Evolutionary conservation across 2,888 invertebrate species (phyloP).

Genomic region (Synergus itoensis): DNA sequence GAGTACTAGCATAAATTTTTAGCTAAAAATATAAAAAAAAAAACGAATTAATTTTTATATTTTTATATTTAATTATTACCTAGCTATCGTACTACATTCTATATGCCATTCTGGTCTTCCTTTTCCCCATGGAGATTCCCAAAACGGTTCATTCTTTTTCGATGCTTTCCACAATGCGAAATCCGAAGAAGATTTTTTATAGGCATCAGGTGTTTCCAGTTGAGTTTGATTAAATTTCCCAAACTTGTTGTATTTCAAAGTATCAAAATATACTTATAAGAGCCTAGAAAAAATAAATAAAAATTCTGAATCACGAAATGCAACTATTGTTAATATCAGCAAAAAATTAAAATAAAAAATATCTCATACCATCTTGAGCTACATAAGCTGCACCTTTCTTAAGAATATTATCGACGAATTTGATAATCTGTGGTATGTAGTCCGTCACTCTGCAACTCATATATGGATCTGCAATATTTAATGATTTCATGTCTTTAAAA

Average conservation of each 20-base stretch:
- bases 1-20: too few relatives aligned
- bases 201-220: conserved; percentile 66
- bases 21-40: too few relatives aligned
- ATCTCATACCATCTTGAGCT: conserved; percentile 80
- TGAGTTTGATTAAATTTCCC: conserved; percentile 83
- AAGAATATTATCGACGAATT: too few relatives aligned
- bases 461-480: too few relatives aligned
- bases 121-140: conserved; percentile 89
- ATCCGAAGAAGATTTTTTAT: conserved; percentile 84
- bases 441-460: too few relatives aligned
- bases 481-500: too few relatives aligned
- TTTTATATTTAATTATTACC: too few relatives aligned
- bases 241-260: conserved; percentile 81
- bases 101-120: conserved; percentile 98
- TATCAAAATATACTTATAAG: conserved; percentile 94
- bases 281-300: conserved; percentile 79
- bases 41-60: too few relatives aligned
- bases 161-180: too few relatives aligned
- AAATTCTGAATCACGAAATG: not conserved
- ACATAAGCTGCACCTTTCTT: too few relatives aligned
- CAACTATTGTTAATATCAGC: not conserved
- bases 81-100: conserved; percentile 95
- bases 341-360: conserved; percentile 36
- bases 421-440: too few relatives aligned
- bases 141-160: too few relatives aligned